Conservation (phyloP, 2,113 vertebrate species). For the Australoheros scitulus region DNA sequence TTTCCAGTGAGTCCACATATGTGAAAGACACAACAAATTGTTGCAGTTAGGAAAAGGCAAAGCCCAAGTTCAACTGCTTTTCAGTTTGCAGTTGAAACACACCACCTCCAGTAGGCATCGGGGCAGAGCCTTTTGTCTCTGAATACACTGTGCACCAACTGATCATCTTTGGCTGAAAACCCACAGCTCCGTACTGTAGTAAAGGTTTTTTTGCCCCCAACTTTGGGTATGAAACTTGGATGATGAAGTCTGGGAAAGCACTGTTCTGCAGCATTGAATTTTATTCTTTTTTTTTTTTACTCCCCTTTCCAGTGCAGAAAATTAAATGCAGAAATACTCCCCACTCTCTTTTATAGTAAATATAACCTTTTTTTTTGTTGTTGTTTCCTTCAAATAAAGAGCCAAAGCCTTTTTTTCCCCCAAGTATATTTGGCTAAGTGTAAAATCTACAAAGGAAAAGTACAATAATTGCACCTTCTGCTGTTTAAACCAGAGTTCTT, state of each 20-base stretch:
- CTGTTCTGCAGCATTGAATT: conserved; percentile 21
- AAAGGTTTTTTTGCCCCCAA: conserved; percentile 1
- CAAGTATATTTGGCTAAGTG: not conserved
- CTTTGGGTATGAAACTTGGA: conserved; percentile 25
- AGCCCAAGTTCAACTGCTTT: conserved; percentile 16
- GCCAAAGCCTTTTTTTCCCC: not conserved
- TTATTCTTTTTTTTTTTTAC: not conserved
- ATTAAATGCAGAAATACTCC: conserved; percentile 2
- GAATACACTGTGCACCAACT: conserved; percentile 6
- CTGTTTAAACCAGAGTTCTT: not conserved
- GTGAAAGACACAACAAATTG: conserved; percentile 37
- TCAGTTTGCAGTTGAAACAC: conserved; percentile 6
- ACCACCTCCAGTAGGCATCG: conserved; percentile 16
- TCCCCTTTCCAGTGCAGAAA: not conserved
- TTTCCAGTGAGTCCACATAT: conserved; percentile 7
- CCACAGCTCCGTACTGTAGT: conserved; percentile 17
- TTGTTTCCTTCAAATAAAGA: not conserved
- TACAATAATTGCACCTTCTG: conserved; percentile 1
- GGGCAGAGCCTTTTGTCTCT: not conserved
- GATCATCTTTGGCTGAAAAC: conserved; percentile 26
- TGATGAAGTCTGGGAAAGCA: conserved; percentile 15
- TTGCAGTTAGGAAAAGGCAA: conserved; percentile 15
- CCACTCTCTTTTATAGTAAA: conserved; percentile 9
- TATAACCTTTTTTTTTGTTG: not conserved
- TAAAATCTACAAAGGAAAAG: not conserved